Base-by-base conservation (phyloP, 2,113 vertebrate genomes). In the Mormyrus lacerda region DNA sequence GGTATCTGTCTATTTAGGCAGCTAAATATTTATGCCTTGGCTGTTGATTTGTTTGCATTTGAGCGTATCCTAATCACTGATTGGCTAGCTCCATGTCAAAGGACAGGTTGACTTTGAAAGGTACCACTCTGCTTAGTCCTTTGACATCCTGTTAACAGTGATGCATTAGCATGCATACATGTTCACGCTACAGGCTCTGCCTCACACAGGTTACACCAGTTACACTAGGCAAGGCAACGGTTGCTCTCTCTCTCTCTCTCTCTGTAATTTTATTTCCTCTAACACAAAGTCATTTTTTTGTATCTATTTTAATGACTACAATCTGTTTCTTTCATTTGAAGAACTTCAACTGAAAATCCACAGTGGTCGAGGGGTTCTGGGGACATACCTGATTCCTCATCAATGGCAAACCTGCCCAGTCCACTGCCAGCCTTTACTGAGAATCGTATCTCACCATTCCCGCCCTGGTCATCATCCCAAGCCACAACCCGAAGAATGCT, bases 341-440 rank as follows among this genome's bases (percentile, higher is more conserved):
- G 44, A 85, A 50, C 6, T 65, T 47, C 9, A 47, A 9, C 61
- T 50, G 44, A 83, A 50, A 83, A 89, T 9, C 47, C 39, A 87
- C 53, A 76, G 58, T 6, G 21, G 50, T 55, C 55, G 35, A 31
- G 47, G 79, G 87, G 79, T 89, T 53, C 73, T 73, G 79, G 19
- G 44, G 86, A 95, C 97, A 95, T 96, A 99, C 98, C 98, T 11
- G 98, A 99, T 95, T 99, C 98, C 91, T 99, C 98, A 76, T 99
- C 98, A 45, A 99, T 98, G 91, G 94, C 97, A 94, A 99, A 99
- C 90, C 96, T 96, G 89, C 98, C 98, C 42, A 99, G 96, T 24
- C 98, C 98, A 35, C 97, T 99, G 92, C 97, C 98, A 55, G 97
- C 97, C 90, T 96, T 96, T 90, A 99, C 94, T 76, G 97, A 97